Base-by-base conservation (phyloP, 2,888 invertebrate genomes). In the Scrobipalpa costella region DNA sequence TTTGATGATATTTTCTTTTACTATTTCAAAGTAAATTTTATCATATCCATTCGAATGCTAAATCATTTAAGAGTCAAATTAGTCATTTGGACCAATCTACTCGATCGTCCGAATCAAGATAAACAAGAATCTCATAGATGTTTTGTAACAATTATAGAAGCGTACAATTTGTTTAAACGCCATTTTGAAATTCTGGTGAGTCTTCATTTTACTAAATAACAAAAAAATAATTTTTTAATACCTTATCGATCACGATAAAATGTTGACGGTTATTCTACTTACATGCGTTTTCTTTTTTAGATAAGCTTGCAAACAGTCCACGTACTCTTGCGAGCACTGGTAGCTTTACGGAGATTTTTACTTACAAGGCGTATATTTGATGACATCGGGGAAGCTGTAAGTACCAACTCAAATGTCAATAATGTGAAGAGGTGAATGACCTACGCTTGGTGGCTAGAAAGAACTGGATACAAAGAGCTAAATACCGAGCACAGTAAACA, bases 181-280 rank as follows among this genome's bases (percentile, higher is more conserved):
- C 44, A 44, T 44, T 44, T 44, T 44, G 44, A 44, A 44, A 44
- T 44, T 44, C 7, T 44, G 15, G 44, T 44, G n/a, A 44, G 44
- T 44, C 7, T 7, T 7, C 7, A 7, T 36, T 11, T 36, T 36
- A 36, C 15, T 44, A 2, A 13, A 15, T 0, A 44, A 1, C 7
- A 3, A 40, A 5, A 15, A 6, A 15, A 3, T 44, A 7, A 11
- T 0, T 40, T 40, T 13, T 7, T 9, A 7, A 38, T 38, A 38
- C 9, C 9, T 9, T 38, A 38, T 38, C 38, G 11, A 38, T n/a
- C n/a, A n/a, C n/a, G n/a, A n/a, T n/a, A n/a, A n/a, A n/a, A n/a
- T n/a, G n/a, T n/a, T n/a, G n/a, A n/a, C n/a, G n/a, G n/a, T n/a
- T n/a, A n/a, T n/a, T n/a, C n/a, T n/a, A n/a, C n/a, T n/a, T n/a